Evolutionary conservation across 2,888 invertebrate genomes (phyloP), one percentile per base, ranked within the genome.

Genomic region (Tenthredo notha): DNA sequence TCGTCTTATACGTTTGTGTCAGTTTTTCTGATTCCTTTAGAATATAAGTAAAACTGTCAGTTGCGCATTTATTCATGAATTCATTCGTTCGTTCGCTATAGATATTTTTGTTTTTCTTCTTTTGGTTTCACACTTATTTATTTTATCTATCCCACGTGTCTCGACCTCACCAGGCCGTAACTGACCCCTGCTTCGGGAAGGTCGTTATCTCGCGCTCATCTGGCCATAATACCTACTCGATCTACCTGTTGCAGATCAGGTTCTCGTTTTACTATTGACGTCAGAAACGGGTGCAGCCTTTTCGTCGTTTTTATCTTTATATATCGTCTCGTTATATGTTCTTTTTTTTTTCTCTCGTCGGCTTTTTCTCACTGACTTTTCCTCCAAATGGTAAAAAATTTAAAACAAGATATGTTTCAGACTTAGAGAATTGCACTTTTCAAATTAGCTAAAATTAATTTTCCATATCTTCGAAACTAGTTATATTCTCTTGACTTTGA

Each of bases 401-500:
- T 25, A 21, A 25, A 6, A 61, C n/a, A 61, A 25, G 18, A 61
- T 61, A 61, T 58, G 18, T 9, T 7, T 1, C 9, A 58, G 18
- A 58, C 21, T n/a, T 6, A 1, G n/a, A 72, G 40, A 40, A 21
- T 37, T 2, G 29, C 15, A 15, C 4, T 18, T 50, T n/a, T 18
- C 18, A 18, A 9, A 72, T 15, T 2, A 21, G 37, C 2, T 12
- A n/a, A 72, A 40, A 43, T 40, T 5, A 37, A 58, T 58, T 37
- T 1, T 4, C 21, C 21, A 40, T 61, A 37, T 61, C 10, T 37
- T 12, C 9, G 54, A n/a, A 21, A 61, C 33, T 21, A 37, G 25
- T 40, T 18, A 7, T 21, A 88, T 89, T 92, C 90, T 91, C 91
- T 91, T 91, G 92, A 91, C 92, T 92, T 92, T 92, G 91, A 92